Conservation (phyloP, 2,113 vertebrate species). For the Notiomystis cincta region DNA sequence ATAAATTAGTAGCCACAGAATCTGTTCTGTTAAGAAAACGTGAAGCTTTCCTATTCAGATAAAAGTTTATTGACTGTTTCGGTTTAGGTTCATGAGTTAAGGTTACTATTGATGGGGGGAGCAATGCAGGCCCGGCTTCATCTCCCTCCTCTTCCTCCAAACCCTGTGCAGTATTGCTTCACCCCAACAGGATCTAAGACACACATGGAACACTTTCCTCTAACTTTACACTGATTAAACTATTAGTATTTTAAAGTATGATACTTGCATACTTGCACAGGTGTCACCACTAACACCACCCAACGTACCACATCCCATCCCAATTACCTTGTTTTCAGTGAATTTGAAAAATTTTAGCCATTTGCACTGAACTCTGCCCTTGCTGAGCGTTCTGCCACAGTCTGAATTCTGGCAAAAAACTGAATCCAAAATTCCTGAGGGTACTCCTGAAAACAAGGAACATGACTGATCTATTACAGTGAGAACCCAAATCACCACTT, state of each 20-base stretch:
- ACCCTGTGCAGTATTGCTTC: neutral
- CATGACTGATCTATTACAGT: rapidly evolving
- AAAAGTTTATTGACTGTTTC: neutral
- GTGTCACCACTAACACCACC: neutral
- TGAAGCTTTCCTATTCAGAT: conserved; percentile 24
- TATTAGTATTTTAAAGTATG: neutral
- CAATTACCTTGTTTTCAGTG: neutral
- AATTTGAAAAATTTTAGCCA: neutral
- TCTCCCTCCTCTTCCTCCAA: neutral
- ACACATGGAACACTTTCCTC: neutral
- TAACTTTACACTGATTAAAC: neutral
- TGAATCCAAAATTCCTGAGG: neutral
- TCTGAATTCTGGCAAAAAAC: neutral
- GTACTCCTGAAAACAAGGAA: neutral
- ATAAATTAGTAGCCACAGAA: conserved; percentile 63
- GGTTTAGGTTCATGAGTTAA: neutral
- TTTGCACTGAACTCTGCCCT: neutral
- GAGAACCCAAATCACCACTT: neutral
- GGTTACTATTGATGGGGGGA: neutral
- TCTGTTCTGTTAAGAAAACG: neutral
- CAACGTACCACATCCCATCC: rapidly evolving
- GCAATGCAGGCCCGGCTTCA: neutral
- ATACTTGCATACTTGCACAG: neutral
- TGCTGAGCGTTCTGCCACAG: neutral
- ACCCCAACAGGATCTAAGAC: neutral